A percentile compares a stretch with the other conserved stretches of the same genome.
These are phyloP conservation scores for Aphelinus certus DNA, from an alignment of 1,140 invertebrate genomes.

Conservation along the genomic window DNA sequence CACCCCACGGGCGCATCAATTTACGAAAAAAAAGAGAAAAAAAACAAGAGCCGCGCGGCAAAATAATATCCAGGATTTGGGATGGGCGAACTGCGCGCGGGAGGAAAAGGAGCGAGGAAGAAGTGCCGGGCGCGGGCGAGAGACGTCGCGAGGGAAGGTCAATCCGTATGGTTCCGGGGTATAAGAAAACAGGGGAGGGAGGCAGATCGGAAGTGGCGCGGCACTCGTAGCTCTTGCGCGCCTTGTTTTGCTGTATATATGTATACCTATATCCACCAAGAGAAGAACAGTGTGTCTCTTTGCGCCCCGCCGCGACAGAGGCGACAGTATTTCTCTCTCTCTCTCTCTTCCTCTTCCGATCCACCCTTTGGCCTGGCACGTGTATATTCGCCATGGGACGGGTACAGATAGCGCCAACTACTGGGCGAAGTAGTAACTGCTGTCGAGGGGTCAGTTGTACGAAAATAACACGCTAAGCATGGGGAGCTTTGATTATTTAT, in stretches of 20 bases:
- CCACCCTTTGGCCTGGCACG: not conserved
- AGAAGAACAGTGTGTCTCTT: no score
- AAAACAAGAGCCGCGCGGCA: not conserved
- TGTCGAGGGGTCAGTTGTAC: no score
- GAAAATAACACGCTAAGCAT: no score
- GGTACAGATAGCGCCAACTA: no score
- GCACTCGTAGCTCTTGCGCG: not conserved
- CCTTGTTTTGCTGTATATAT: not conserved
- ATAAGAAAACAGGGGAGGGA: not conserved
- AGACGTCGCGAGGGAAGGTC: not conserved
- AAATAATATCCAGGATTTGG: constrained; percentile 24
- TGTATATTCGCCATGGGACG: no score
- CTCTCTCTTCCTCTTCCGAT: not conserved
- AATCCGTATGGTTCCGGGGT: constrained; percentile 1
- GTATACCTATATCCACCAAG: no score
- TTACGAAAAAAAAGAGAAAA: not conserved
- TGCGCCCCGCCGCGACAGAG: not conserved
- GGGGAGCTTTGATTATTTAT: no score
- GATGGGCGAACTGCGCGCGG: not conserved
- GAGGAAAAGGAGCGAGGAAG: no score
- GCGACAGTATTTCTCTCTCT: constrained; percentile 8
- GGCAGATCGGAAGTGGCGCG: no score
- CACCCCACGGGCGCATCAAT: not conserved
- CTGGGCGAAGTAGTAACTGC: no score
- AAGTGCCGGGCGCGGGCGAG: no score